phyloP scores from a whole-genome alignment of 37 sponge, comb jelly and placozoan species.

The Geodia barretti region DNA sequence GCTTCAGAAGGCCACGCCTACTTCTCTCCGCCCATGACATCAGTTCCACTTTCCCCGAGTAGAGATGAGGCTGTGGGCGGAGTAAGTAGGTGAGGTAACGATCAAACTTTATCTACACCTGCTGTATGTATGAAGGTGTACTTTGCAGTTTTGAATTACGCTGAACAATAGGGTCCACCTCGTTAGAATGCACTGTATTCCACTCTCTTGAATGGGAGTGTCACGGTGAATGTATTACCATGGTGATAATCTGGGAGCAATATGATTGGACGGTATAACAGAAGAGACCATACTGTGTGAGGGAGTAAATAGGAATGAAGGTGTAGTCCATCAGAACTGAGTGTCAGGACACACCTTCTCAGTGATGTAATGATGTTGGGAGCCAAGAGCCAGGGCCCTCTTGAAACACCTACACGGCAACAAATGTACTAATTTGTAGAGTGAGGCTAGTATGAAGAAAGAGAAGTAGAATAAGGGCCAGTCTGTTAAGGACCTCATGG shows the following conservation, averaged over 20 bases:
- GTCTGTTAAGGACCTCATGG: too few relatives aligned
- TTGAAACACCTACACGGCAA: conserved; percentile 62
- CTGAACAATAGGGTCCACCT: too few relatives aligned
- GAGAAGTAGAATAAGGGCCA: too few relatives aligned
- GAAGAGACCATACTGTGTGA: conserved; percentile 67
- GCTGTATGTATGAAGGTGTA: too few relatives aligned
- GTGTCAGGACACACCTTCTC: conserved; percentile 49
- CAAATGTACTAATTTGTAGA: too few relatives aligned
- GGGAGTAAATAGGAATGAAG: not conserved
- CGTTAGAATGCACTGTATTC: too few relatives aligned
- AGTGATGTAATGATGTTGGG: conserved; percentile 47
- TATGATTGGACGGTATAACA: conserved; percentile 62
- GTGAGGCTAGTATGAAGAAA: too few relatives aligned
- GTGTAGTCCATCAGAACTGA: not conserved
- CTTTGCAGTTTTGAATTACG: too few relatives aligned
- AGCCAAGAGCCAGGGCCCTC: conserved; percentile 57
- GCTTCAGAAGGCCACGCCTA: conserved; percentile 2
- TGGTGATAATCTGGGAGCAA: conserved; percentile 46
- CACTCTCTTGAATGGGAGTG: too few relatives aligned
- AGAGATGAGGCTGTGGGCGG: conserved; percentile 25
- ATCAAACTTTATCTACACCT: too few relatives aligned
- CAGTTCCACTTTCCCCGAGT: not conserved
- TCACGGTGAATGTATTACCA: too few relatives aligned
- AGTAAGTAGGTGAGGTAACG: too few relatives aligned
- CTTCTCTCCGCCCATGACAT: conserved; percentile 30